Evolutionary conservation across 2,888 invertebrate species (phyloP).

Genomic region (Muscina levida): DNA sequence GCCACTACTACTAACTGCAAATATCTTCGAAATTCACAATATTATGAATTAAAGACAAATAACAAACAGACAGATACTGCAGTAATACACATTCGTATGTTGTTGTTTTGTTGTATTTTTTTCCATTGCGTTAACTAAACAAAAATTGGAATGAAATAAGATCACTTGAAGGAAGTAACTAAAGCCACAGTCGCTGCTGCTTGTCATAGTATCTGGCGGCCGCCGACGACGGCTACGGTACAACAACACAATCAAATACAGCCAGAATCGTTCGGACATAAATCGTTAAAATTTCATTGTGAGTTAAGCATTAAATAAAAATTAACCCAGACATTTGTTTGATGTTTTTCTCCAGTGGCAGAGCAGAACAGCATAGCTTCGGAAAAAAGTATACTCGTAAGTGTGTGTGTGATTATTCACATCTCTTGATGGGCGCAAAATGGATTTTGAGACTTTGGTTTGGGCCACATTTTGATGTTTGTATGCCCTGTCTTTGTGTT

Average conservation of each 20-base stretch:
- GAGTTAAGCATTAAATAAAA: constrained; percentile 53
- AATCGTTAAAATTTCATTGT: no score
- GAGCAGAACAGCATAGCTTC: background rate
- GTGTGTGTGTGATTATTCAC: no score
- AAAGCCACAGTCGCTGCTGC: constrained; percentile 53
- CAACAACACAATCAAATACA: constrained; percentile 26
- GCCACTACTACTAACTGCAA: background rate
- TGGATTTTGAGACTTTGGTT: background rate
- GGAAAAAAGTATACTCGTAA: no score
- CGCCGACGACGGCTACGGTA: constrained; percentile 43
- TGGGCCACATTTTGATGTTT: constrained; percentile 17
- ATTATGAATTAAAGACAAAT: constrained; percentile 56
- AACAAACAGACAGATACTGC: constrained; percentile 45
- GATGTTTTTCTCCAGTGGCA: constrained; percentile 29
- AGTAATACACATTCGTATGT: background rate
- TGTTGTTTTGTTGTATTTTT: no score
- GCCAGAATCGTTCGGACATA: background rate
- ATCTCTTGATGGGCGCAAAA: no score
- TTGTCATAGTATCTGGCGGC: constrained; percentile 57
- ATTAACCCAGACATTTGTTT: constrained; percentile 58
- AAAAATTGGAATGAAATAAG: constrained; percentile 57
- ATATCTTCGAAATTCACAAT: constrained; percentile 49
- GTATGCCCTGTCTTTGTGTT: constrained; percentile 4
- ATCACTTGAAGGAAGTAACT: constrained; percentile 61
- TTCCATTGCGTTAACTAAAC: background rate